Evolutionary conservation across 1,140 invertebrate species (phyloP).

Genomic region (Zaprionus ornatus): DNA sequence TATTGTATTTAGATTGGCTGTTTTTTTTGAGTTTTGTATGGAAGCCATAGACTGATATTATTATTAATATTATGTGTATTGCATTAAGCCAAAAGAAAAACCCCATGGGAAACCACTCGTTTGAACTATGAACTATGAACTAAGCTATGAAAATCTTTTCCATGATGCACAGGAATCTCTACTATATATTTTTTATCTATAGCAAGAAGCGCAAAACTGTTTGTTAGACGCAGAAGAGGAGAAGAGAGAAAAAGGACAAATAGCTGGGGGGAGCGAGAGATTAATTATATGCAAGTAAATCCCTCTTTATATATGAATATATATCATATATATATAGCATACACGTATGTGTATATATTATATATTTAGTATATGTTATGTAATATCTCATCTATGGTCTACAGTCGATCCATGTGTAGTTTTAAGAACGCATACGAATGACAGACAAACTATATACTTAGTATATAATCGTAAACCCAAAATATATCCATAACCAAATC

Average conservation of each 20-base stretch:
- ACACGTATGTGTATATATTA: neutral
- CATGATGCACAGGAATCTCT: slow-evolving; percentile 36
- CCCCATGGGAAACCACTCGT: slow-evolving; percentile 64
- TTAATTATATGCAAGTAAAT: neutral
- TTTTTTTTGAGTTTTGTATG: slow-evolving; percentile 41
- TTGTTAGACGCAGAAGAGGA: slow-evolving; percentile 67
- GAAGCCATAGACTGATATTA: slow-evolving; percentile 26
- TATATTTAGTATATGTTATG: neutral
- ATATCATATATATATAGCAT: neutral
- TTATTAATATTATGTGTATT: slow-evolving; percentile 27
- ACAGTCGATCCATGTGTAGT: slow-evolving; percentile 7
- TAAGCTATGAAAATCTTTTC: slow-evolving; percentile 68
- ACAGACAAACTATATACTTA: slow-evolving; percentile 27
- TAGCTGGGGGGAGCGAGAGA: neutral
- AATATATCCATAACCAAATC: slow-evolving; percentile 58
- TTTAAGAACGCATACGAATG: slow-evolving; percentile 30
- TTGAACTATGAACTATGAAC: slow-evolving; percentile 60
- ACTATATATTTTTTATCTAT: neutral
- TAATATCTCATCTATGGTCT: slow-evolving; percentile 7
- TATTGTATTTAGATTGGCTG: slow-evolving; percentile 35
- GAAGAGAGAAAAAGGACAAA: neutral
- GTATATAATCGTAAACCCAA: slow-evolving; percentile 31
- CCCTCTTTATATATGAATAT: neutral
- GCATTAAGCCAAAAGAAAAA: slow-evolving; percentile 33
- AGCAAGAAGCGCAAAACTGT: slow-evolving; percentile 53